phyloP scores from a whole-genome alignment of 2,797 vertebrate genomes.

The Periophthalmus magnuspinnatus region DNA sequence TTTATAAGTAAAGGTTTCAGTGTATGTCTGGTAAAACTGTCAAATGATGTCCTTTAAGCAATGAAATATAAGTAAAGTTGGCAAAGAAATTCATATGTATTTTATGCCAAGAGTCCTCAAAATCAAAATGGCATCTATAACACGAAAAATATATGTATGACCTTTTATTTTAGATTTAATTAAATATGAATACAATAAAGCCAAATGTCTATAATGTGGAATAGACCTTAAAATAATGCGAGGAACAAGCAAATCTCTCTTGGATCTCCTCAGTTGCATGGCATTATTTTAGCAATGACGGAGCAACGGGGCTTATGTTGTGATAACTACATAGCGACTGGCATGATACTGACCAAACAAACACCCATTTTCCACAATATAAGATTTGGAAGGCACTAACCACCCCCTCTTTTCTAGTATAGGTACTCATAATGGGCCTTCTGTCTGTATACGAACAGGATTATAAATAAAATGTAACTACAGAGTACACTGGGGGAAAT shows the following conservation, averaged over 20 bases:
- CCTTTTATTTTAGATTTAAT: neutral
- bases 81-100: neutral
- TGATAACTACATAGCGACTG: too few relatives aligned
- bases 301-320: neutral
- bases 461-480: slow-evolving; percentile 80
- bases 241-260: neutral
- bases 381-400: slow-evolving; percentile 44
- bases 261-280: too few relatives aligned
- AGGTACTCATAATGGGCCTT: slow-evolving; percentile 53
- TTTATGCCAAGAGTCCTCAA: neutral
- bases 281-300: neutral
- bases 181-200: neutral
- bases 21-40: neutral
- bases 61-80: neutral
- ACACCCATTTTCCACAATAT: slow-evolving; percentile 24
- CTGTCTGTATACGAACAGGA: slow-evolving; percentile 59
- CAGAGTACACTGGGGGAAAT: slow-evolving; percentile 65
- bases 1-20: too few relatives aligned
- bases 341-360: slow-evolving; percentile 21
- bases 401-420: slow-evolving; percentile 30
- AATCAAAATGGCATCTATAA: too few relatives aligned
- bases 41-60: neutral
- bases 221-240: neutral
- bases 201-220: too few relatives aligned
- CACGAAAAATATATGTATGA: neutral